These are phyloP conservation scores for Lophotis ruficrista DNA, from an alignment of 2,113 vertebrate species.

Conservation along the genomic window DNA sequence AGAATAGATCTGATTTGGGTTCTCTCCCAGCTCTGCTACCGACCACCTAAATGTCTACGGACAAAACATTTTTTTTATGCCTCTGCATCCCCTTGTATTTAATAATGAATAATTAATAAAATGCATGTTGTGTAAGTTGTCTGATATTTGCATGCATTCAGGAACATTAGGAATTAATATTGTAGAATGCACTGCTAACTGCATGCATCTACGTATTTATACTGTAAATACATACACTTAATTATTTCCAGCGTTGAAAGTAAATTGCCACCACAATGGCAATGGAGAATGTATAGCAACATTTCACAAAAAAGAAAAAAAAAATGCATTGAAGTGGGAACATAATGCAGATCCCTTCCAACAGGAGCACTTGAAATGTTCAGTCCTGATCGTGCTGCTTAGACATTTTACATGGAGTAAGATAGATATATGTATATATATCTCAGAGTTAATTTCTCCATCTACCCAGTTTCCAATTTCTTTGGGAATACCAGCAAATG, in stretches of 20 bases:
- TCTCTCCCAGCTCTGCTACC: neutral
- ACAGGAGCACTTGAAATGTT: neutral
- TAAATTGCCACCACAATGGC: neutral
- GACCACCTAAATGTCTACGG: neutral
- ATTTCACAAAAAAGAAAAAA: neutral
- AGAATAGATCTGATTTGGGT: neutral
- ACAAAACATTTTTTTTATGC: neutral
- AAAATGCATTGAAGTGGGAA: neutral
- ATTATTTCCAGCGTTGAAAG: neutral
- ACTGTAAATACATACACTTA: neutral
- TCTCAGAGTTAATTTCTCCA: neutral
- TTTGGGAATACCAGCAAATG: neutral
- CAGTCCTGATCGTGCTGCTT: neutral
- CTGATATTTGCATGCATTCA: neutral
- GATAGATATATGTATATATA: neutral
- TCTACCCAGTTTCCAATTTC: fast-evolving
- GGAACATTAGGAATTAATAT: neutral
- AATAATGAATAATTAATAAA: neutral
- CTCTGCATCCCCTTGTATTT: neutral
- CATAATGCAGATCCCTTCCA: neutral
- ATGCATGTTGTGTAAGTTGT: neutral
- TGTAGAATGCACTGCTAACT: neutral
- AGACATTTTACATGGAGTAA: neutral
- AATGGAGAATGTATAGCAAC: fast-evolving
- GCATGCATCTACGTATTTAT: neutral